Percentiles rank a stretch among this genome's conserved stretches.
These are phyloP conservation scores for Drosophila ironensis DNA, from an alignment of 1,140 invertebrate species.

Conservation along the genomic window DNA sequence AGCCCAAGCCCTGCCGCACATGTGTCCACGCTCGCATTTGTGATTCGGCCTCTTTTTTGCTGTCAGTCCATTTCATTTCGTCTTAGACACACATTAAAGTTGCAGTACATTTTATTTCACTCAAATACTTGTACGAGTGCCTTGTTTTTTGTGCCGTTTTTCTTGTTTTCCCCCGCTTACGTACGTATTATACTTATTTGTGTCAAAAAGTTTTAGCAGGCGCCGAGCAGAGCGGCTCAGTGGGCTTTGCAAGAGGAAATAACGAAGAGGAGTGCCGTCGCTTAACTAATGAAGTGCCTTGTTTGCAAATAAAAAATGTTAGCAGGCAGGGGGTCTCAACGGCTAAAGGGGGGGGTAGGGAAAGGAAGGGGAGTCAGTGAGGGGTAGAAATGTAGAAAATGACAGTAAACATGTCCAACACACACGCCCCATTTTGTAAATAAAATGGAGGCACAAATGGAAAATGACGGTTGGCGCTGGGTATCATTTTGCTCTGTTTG, in stretches of 20 bases:
- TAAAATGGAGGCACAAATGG: conserved; percentile 18
- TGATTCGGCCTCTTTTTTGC: neutral
- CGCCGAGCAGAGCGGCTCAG: too few species aligned
- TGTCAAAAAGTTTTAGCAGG: conserved; percentile 32
- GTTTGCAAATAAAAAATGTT: conserved; percentile 2
- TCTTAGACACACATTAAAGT: conserved; percentile 29
- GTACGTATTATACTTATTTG: neutral
- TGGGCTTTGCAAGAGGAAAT: conserved; percentile 29
- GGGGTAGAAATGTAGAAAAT: neutral
- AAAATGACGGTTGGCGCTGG: conserved; percentile 10
- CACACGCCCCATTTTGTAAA: conserved; percentile 18
- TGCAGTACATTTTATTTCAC: conserved; percentile 26
- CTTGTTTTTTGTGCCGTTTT: conserved; percentile 11
- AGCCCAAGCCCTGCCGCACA: too few species aligned
- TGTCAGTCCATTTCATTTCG: conserved; percentile 34
- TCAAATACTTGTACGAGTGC: conserved; percentile 12
- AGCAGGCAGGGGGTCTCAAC: too few species aligned
- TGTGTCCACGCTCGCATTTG: neutral
- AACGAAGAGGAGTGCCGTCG: conserved; percentile 12
- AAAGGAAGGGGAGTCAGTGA: too few species aligned
- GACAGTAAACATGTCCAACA: conserved; percentile 13
- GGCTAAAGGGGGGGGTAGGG: neutral
- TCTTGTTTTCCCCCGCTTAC: neutral
- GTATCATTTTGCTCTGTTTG: neutral
- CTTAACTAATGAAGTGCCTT: conserved; percentile 39